Conservation (phyloP, 2,797 vertebrate species). For the Cygnus olor region DNA sequence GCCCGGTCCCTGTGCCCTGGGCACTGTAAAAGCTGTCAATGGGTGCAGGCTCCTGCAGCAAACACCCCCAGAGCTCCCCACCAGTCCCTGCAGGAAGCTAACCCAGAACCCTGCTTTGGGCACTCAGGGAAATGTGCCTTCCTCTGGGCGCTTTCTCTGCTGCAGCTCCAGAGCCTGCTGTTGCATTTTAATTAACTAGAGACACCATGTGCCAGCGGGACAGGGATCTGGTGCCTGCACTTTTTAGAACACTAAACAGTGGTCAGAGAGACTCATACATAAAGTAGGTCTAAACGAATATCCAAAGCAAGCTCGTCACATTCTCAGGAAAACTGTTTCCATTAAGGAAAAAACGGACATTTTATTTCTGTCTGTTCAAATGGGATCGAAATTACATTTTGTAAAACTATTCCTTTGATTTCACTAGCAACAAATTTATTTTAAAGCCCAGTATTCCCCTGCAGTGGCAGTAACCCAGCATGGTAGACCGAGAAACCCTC, state of each 20-base stretch:
- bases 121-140: neutral
- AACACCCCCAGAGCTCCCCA: neutral
- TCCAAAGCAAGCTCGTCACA: neutral
- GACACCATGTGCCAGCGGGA: neutral
- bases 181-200: constrained; percentile 17
- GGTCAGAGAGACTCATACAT: neutral
- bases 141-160: accelerated
- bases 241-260: neutral
- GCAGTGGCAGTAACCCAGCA: neutral
- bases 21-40: neutral
- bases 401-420: neutral
- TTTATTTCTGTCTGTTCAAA: constrained; percentile 22
- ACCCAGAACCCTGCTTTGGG: neutral
- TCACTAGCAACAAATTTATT: neutral
- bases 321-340: neutral
- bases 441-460: neutral
- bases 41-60: neutral
- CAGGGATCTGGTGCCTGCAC: neutral
- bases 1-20: neutral
- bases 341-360: neutral
- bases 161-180: neutral
- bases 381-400: neutral
- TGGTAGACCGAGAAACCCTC: neutral
- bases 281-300: neutral
- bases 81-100: neutral